Evolutionary conservation across 1,140 invertebrate genomes (phyloP).

Genomic region (Phthorimaea operculella): DNA sequence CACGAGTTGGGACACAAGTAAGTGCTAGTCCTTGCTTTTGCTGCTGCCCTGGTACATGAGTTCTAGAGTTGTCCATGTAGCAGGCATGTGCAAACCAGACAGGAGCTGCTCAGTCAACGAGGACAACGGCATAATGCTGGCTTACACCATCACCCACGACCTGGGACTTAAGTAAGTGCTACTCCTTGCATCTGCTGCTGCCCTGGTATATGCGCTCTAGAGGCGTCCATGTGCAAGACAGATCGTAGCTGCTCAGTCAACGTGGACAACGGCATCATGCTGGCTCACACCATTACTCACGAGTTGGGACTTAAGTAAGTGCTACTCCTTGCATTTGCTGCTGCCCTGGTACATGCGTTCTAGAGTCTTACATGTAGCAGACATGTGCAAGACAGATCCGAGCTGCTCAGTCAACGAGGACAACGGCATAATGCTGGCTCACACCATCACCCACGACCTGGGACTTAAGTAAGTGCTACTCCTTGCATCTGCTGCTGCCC

Average conservation of each 20-base stretch:
- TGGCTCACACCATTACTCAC: slow-evolving; percentile 93
- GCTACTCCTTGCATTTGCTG: not conserved
- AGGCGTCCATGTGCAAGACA: slow-evolving; percentile 91
- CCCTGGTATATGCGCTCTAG: too few relatives aligned
- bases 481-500: too few relatives aligned
- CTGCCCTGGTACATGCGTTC: too few relatives aligned
- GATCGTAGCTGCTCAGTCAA: slow-evolving; percentile 90
- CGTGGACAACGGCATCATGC: slow-evolving; percentile 90
- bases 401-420: slow-evolving; percentile 94
- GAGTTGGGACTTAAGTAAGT: slow-evolving; percentile 93
- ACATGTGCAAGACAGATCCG: slow-evolving; percentile 88
- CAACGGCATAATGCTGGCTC: slow-evolving; percentile 89
- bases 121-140: slow-evolving; percentile 90
- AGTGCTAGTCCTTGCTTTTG: slow-evolving; percentile 47
- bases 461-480: slow-evolving; percentile 89
- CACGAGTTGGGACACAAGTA: slow-evolving; percentile 95
- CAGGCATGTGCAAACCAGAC: slow-evolving; percentile 90
- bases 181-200: too few relatives aligned
- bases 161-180: slow-evolving; percentile 88
- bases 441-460: slow-evolving; percentile 93
- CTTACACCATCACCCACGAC: slow-evolving; percentile 94
- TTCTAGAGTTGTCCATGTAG: slow-evolving; percentile 82
- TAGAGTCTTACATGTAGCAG: slow-evolving; percentile 86
- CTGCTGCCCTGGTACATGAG: too few relatives aligned
- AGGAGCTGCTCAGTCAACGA: slow-evolving; percentile 91